Percentiles rank a stretch among this genome's conserved stretches.
Conservation (phyloP, 2,113 vertebrate species). For the Siphamia tubifer region DNA sequence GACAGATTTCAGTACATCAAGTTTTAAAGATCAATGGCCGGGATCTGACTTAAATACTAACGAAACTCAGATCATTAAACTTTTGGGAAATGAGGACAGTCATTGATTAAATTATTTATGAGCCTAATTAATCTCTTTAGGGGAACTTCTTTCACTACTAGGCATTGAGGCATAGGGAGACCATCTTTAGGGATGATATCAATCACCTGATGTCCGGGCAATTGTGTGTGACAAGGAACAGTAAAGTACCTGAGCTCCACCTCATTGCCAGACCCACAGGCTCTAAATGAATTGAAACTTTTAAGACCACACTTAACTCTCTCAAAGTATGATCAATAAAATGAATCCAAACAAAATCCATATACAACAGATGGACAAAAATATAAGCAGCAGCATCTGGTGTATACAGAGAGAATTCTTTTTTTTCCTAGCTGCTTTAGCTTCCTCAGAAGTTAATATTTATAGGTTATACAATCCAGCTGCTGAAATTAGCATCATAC, state of each 20-base stretch:
- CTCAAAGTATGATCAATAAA: conserved; percentile 29
- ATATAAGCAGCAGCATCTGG: neutral
- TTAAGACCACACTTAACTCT: conserved; percentile 30
- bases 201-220: conserved; percentile 54
- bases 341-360: neutral
- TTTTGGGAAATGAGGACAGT: conserved; percentile 69
- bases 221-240: conserved; percentile 53
- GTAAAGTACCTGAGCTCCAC: conserved; percentile 61
- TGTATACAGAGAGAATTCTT: neutral
- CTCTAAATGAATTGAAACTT: conserved; percentile 51
- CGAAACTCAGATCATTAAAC: conserved; percentile 73
- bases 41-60: conserved; percentile 74
- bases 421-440: neutral
- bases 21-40: conserved; percentile 68
- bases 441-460: neutral
- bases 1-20: conserved; percentile 66
- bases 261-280: conserved; percentile 24
- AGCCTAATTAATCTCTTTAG: conserved; percentile 74
- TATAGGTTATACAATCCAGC: conserved; percentile 21
- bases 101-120: conserved; percentile 79
- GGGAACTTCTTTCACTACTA: conserved; percentile 45
- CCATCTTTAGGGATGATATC: conserved; percentile 57
- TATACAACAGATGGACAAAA: neutral
- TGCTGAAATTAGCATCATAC: conserved; percentile 26
- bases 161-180: conserved; percentile 45